Conservation (phyloP, 2,113 vertebrate species). For the Cinclus cinclus region DNA sequence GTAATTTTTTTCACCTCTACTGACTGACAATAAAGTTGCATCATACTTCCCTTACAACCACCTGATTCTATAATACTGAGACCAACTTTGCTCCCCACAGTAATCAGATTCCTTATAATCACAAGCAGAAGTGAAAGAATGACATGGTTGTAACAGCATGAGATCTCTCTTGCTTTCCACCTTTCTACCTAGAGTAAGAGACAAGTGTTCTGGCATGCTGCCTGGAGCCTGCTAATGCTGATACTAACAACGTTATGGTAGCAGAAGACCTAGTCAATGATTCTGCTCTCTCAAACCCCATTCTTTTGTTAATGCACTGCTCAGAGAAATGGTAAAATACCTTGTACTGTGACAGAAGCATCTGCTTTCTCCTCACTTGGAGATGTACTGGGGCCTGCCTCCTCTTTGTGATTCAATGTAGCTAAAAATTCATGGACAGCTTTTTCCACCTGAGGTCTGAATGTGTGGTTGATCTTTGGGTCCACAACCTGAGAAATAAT, state of each 20-base stretch:
- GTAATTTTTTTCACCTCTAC: background rate
- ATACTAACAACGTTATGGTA: background rate
- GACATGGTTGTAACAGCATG: accelerated
- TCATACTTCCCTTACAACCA: background rate
- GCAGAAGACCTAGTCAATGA: background rate
- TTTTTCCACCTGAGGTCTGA: slow-evolving; percentile 96
- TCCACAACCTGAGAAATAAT: slow-evolving; percentile 99
- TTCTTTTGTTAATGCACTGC: background rate
- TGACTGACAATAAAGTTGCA: background rate
- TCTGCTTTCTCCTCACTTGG: slow-evolving; percentile 80
- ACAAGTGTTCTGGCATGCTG: background rate
- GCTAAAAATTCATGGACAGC: slow-evolving; percentile 94
- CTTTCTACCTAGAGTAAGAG: background rate
- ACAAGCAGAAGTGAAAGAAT: background rate
- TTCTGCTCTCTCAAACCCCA: background rate
- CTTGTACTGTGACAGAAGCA: slow-evolving; percentile 71
- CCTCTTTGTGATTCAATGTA: slow-evolving; percentile 85
- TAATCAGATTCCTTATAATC: background rate
- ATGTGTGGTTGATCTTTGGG: slow-evolving; percentile 96
- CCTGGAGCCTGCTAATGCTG: background rate
- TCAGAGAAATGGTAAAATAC: slow-evolving; percentile 61
- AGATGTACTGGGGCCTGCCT: slow-evolving; percentile 57
- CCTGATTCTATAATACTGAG: background rate
- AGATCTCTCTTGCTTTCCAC: background rate
- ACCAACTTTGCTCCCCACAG: background rate